Base-by-base conservation (phyloP, 2,888 invertebrate genomes). In the Xylota segnis region DNA sequence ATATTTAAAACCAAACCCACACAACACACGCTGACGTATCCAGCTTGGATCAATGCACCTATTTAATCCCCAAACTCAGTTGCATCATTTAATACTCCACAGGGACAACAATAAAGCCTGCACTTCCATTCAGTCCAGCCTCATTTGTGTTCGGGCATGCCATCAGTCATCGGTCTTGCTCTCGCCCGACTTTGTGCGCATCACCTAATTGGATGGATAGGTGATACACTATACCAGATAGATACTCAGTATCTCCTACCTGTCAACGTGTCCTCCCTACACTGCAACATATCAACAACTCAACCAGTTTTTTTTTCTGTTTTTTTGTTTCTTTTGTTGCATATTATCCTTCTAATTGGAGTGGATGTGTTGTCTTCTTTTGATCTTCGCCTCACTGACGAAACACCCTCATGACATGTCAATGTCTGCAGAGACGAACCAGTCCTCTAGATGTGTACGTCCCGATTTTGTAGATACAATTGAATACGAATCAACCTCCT, bases 321-420 rank as follows among this genome's bases (percentile, higher is more conserved):
- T 34, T 34, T 34, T 34, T 34, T 34, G 14, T 61, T 68, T n/a
- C 63, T 40, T 78, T 78, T 70, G 70, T 78, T 78, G 52, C 45
- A 63, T 12, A 37, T 32, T 75, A 84, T 70, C 79, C 52, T 79
- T 75, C 83, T 84, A 84, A 84, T 84, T 84, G 83, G 79, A 84
- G 83, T 84, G 83, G 74, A 84, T 79, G 34, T 79, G 68, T 52
- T 79, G 61, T 84, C 74, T 70, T 70, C 83, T 79, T 83, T 79
- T 84, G 83, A 79, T 79, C 58, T 54, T 37, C 23, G 23, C 0
- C 7, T n/a, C 43, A 14, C 23, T 32, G n/a, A 7, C 65, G 32
- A 66, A 78, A 74, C 47, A 77, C 59, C 66, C 77, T 83, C 61
- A 77, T 83, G 83, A 72, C 83, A 78, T 74, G 78, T 78, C 78